Evolutionary conservation across 2,888 invertebrate species (phyloP).

Genomic region (Lycophotia porphyrea): DNA sequence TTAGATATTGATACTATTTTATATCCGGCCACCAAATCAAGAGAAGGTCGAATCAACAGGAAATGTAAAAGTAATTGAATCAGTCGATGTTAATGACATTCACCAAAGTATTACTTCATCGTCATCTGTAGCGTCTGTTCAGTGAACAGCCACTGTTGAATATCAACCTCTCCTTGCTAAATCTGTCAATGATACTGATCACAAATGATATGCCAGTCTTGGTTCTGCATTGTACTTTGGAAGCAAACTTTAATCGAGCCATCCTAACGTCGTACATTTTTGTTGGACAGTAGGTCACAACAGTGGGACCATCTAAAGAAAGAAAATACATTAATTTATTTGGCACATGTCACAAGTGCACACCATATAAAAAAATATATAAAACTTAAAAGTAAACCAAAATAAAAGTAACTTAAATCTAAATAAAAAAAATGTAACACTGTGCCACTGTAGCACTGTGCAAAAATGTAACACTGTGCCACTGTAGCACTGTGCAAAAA

Average conservation of each 20-base stretch:
- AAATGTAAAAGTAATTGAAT: conserved; percentile 41
- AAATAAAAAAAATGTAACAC: too few species aligned
- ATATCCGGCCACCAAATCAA: neutral
- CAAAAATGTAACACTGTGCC: too few species aligned
- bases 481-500: too few species aligned
- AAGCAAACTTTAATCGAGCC: neutral
- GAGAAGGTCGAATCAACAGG: conserved; percentile 26
- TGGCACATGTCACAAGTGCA: neutral
- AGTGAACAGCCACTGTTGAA: neutral
- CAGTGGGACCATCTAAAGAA: neutral
- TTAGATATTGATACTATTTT: neutral
- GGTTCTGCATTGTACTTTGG: neutral
- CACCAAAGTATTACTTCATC: neutral
- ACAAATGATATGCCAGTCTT: neutral
- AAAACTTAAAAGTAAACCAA: too few species aligned
- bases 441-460: too few species aligned
- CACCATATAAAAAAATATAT: neutral
- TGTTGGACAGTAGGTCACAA: neutral
- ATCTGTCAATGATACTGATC: neutral
- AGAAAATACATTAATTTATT: too few species aligned
- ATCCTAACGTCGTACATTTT: neutral
- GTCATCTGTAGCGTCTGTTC: neutral
- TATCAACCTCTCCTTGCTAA: neutral
- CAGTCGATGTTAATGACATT: conserved; percentile 23
- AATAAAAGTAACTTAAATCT: too few species aligned